Percentiles rank a stretch among this genome's conserved stretches.
phyloP scores from a whole-genome alignment of 2,113 vertebrate genomes.

The Shinisaurus crocodilurus region DNA sequence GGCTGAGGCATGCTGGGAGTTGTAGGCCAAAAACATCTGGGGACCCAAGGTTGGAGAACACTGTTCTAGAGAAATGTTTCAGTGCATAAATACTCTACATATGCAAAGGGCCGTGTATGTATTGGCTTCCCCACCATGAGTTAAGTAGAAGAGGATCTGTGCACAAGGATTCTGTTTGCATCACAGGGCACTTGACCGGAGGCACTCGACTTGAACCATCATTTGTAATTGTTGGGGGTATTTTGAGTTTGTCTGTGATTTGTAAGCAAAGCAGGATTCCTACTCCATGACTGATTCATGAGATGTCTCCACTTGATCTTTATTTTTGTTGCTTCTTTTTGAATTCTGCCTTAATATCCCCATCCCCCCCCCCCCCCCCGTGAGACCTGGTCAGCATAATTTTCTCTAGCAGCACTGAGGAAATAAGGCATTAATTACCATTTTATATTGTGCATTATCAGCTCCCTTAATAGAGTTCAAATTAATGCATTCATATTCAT shows the following conservation, averaged over 20 bases:
- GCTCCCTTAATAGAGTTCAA: constrained; percentile 19
- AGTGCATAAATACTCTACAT: background rate
- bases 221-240: rapidly evolving
- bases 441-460: constrained; percentile 23
- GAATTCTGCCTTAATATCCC: constrained; percentile 10
- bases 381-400: constrained; percentile 18
- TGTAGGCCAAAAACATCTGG: too few relatives aligned
- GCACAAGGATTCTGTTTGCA: background rate
- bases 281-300: constrained; percentile 43
- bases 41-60: too few relatives aligned
- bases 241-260: background rate
- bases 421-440: constrained; percentile 50
- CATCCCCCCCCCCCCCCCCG: constrained; percentile 33
- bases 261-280: constrained; percentile 35
- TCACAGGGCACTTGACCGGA: background rate
- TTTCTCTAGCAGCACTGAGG: constrained; percentile 24
- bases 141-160: background rate
- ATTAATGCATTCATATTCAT: constrained; percentile 35
- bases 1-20: too few relatives aligned
- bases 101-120: background rate
- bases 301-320: constrained; percentile 42
- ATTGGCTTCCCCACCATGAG: background rate
- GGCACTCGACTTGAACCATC: background rate
- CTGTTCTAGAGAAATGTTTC: too few relatives aligned
- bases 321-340: constrained; percentile 34